Percentiles rank a stretch among this genome's conserved stretches.
Evolutionary conservation across 2,113 vertebrate species (phyloP).

Genomic region (Steatornis caripensis): DNA sequence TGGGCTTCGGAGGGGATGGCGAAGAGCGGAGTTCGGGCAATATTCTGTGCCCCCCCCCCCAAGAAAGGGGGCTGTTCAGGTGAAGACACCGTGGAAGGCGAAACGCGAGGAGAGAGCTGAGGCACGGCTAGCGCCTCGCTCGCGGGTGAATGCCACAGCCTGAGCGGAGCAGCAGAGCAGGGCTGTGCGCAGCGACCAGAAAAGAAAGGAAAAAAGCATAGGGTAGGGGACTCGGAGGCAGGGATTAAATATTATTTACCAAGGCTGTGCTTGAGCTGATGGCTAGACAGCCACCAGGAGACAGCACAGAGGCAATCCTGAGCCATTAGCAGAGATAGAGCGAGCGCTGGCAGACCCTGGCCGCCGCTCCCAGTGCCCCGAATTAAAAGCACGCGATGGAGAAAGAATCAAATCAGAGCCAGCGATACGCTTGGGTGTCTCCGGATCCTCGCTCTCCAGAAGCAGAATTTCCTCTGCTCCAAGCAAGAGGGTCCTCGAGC

Average conservation of each 20-base stretch:
- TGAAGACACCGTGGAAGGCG: not conserved
- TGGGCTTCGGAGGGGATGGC: not conserved
- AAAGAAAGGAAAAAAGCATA: not conserved
- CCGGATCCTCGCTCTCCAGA: not conserved
- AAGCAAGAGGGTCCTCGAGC: not conserved
- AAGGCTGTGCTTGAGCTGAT: not conserved
- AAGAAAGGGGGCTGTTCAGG: not conserved
- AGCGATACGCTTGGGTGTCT: not conserved
- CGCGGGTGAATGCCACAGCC: not conserved
- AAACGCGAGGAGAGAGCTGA: not conserved
- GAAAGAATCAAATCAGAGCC: accelerated
- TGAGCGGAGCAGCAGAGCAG: not conserved
- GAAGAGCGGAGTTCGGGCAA: not conserved
- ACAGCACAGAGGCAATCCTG: not conserved
- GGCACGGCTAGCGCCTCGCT: slow-evolving; percentile 1
- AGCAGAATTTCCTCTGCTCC: not conserved
- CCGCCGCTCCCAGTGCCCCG: not conserved
- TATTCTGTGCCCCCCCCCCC: too few relatives aligned
- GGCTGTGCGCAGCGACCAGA: not conserved
- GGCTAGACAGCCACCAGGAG: not conserved
- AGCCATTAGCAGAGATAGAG: not conserved
- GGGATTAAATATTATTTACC: not conserved
- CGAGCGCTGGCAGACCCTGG: accelerated
- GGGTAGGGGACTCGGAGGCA: not conserved
- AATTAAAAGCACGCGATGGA: accelerated